Evolutionary conservation across 2,888 invertebrate genomes (phyloP).

Genomic region (Torymus auratus): DNA sequence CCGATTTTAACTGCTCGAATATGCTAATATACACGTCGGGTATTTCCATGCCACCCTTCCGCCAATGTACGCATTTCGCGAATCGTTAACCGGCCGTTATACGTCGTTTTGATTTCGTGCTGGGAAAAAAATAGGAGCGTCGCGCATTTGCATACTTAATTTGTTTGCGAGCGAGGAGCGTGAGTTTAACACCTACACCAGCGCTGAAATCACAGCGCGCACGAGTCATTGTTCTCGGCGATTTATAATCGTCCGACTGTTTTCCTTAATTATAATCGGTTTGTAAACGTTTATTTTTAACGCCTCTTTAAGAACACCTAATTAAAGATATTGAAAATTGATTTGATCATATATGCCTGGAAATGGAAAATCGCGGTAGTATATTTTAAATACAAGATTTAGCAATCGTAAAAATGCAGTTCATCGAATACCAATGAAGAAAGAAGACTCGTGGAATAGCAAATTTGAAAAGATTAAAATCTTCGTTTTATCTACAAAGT

Average conservation of each 20-base stretch:
- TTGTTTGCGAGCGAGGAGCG: background rate
- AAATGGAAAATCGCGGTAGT: too few relatives aligned
- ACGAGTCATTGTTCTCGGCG: conserved; percentile 14
- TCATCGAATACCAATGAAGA: too few relatives aligned
- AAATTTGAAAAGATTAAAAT: too few relatives aligned
- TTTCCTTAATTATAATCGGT: conserved; percentile 21
- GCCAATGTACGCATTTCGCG: conserved; percentile 11
- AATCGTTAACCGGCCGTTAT: conserved; percentile 14
- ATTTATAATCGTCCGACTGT: background rate
- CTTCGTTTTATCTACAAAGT: too few relatives aligned
- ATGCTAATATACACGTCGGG: conserved; percentile 8
- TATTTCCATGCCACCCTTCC: background rate
- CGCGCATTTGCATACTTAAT: conserved; percentile 38
- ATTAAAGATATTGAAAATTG: too few relatives aligned
- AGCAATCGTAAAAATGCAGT: too few relatives aligned
- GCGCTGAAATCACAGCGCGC: conserved; percentile 9
- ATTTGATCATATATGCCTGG: too few relatives aligned
- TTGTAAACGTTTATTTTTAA: background rate
- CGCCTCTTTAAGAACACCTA: too few relatives aligned
- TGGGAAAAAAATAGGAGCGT: background rate
- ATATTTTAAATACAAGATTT: too few relatives aligned
- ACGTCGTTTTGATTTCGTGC: conserved; percentile 25
- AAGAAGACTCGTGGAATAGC: too few relatives aligned
- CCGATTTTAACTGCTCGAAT: conserved; percentile 17
- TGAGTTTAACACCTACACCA: conserved; percentile 26